Evolutionary conservation across 2,797 vertebrate species (phyloP), one percentile per base, ranked within the genome.

Genomic region (Hemibagrus guttatus): DNA sequence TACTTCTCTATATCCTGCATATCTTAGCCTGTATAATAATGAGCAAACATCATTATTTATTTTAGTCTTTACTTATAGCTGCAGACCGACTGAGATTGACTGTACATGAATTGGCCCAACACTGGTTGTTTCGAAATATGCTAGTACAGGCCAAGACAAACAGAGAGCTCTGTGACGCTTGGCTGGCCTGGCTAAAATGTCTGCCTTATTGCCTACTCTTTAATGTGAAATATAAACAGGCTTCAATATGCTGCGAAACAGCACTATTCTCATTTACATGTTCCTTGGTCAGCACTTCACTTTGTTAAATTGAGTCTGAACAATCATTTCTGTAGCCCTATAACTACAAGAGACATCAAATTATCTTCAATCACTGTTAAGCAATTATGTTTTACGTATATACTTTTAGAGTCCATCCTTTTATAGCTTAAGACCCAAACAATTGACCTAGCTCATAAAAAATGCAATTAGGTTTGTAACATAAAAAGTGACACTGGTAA

Each of bases 271-370:
- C 23, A 81, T 81, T 81, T 81, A 81, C 59, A 64, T 64, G 28
- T 64, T 64, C 59, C 39, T 81, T 81, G 59, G 26, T 64, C 39
- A 49, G 79, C 79, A 63, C 35, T 81, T 81, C 39, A 63, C 23
- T 63, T 63, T 64, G 39, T 46, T 81, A 63, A 81, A 81, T 81
- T 8, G 39, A 12, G 39, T 81, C 59, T 46, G 14, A 49, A n/a
- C 14, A 28, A 49, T 64, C 5, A 64, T 64, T 46, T 64, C 23
- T 49, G 39, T 19, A 63, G 26, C 79, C 19, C 13, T 64, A 28
- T 39, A 80, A 59, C 13, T 16, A 31, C 21, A 61, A 61, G 5
- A 80, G 78, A 16, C 59, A 80, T 80, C 56, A 64, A 64, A 81
- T 49, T 28, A 78, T n/a, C 58, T n/a, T 80, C 35, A 80, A n/a